A percentile compares a stretch with the other conserved stretches of the same genome.
Evolutionary conservation across 2,888 invertebrate genomes (phyloP).

Genomic region (Rhagonycha fulva): DNA sequence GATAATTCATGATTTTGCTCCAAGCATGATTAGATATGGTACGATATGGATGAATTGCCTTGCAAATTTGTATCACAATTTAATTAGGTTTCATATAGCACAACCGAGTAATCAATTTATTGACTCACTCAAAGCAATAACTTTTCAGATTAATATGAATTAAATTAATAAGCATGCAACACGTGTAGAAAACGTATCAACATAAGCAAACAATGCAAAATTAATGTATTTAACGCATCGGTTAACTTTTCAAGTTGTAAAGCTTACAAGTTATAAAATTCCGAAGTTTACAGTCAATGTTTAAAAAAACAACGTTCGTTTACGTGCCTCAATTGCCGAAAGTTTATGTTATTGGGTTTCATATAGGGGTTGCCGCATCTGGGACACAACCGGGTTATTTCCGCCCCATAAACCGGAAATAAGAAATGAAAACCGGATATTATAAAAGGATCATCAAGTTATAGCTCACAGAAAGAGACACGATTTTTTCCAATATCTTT

Average conservation of each 20-base stretch:
- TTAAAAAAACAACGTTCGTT: constrained; percentile 14
- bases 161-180: background rate
- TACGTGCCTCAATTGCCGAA: constrained; percentile 11
- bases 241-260: background rate
- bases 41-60: constrained; percentile 1
- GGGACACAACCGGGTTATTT: constrained; percentile 22
- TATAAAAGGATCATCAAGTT: constrained; percentile 28
- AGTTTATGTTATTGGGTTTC: constrained; percentile 23
- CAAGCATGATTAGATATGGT: background rate
- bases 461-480: constrained; percentile 23
- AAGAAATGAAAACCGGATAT: constrained; percentile 26
- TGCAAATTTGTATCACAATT: constrained; percentile 10
- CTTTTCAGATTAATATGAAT: background rate
- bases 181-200: background rate
- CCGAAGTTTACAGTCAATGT: constrained; percentile 1
- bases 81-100: constrained; percentile 7
- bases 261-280: background rate
- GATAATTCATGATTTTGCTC: background rate
- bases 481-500: constrained; percentile 27
- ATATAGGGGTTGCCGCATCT: constrained; percentile 19
- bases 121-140: constrained; percentile 1
- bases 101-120: background rate
- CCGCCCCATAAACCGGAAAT: constrained; percentile 26
- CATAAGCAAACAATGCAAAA: background rate
- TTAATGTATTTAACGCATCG: background rate